Percentiles rank a stretch among this genome's conserved stretches.
Conservation (phyloP, 2,113 vertebrate genomes). For the Prinia subflava region DNA sequence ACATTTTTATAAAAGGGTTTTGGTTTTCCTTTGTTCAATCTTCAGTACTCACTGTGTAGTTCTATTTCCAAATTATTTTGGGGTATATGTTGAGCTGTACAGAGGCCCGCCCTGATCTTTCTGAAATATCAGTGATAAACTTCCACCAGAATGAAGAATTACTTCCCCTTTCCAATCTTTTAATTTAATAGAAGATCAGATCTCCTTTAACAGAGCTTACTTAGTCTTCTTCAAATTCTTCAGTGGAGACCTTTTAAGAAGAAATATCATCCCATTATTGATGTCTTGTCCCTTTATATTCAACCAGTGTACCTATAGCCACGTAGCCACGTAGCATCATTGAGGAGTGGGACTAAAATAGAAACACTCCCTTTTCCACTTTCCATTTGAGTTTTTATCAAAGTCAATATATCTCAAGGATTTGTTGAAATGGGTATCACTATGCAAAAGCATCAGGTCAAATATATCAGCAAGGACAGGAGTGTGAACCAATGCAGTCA, state of each 20-base stretch:
- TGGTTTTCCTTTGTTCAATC: not conserved
- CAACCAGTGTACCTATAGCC: not conserved
- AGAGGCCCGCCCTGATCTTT: not conserved
- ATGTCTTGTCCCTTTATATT: not conserved
- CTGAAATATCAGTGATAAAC: not conserved
- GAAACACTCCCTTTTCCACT: not conserved
- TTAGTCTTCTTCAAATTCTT: not conserved
- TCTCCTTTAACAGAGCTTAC: not conserved
- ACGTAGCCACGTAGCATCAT: not conserved
- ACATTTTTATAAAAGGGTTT: not conserved
- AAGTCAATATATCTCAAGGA: not conserved
- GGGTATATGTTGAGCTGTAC: not conserved
- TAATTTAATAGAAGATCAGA: not conserved
- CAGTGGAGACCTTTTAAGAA: not conserved
- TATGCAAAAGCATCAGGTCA: not conserved
- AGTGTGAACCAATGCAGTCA: not conserved
- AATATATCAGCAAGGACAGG: not conserved
- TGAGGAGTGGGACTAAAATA: not conserved
- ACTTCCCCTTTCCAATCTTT: slow-evolving; percentile 1
- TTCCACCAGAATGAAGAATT: not conserved
- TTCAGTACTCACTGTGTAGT: not conserved
- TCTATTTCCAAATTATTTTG: not conserved
- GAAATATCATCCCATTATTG: not conserved
- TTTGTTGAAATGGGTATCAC: not conserved
- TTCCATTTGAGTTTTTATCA: not conserved